Conservation (phyloP, 2,888 invertebrate species). For the Myopa tessellatipennis region DNA sequence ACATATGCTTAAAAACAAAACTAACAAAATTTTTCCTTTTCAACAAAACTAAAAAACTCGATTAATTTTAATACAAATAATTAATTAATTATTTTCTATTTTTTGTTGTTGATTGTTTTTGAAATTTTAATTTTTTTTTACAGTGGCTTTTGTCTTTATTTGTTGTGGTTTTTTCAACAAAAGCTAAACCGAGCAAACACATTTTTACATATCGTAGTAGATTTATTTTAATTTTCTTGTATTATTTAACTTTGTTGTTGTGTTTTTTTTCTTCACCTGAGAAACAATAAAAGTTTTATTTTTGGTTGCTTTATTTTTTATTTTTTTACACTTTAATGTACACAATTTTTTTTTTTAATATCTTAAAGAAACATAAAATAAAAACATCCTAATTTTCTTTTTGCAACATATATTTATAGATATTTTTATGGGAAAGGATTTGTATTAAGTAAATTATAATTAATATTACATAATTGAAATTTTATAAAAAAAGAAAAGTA, state of each 20-base stretch:
- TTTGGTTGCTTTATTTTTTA: conserved; percentile 18
- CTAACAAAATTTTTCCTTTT: conserved; percentile 58
- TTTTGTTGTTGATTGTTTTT: too few species aligned
- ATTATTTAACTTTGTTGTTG: conserved; percentile 39
- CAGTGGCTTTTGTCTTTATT: too few species aligned
- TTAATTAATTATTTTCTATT: conserved; percentile 1
- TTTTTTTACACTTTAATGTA: conserved; percentile 17
- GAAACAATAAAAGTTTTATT: conserved; percentile 8
- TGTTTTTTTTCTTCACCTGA: conserved; percentile 34
- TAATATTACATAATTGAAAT: conserved; percentile 25
- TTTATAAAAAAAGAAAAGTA: conserved; percentile 20
- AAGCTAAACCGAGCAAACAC: too few species aligned
- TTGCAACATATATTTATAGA: not conserved
- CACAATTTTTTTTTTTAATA: conserved; percentile 48
- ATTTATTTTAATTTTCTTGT: conserved; percentile 44
- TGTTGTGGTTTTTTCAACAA: too few species aligned
- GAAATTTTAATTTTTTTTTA: conserved; percentile 17
- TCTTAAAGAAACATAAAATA: conserved; percentile 46
- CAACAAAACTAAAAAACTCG: conserved; percentile 54
- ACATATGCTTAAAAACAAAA: conserved; percentile 55
- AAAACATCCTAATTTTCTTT: conserved; percentile 24
- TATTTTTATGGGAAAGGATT: conserved; percentile 5
- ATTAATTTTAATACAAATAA: conserved; percentile 44
- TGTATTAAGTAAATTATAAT: not conserved
- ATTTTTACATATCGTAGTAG: too few species aligned